Percentiles rank a stretch among this genome's conserved stretches.
Evolutionary conservation across 2,113 vertebrate species (phyloP).

Genomic region (Amphilophus citrinellus): DNA sequence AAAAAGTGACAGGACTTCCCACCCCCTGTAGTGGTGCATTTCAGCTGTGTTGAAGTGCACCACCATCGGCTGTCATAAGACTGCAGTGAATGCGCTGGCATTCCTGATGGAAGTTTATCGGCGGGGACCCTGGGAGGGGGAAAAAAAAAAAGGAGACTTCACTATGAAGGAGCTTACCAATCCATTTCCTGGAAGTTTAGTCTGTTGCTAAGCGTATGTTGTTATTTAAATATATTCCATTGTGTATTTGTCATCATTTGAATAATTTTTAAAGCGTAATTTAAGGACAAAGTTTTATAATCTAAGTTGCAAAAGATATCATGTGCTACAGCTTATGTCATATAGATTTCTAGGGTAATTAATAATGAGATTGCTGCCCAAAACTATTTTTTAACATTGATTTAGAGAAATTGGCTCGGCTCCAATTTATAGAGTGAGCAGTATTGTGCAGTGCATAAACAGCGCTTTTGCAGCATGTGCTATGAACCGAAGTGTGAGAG

Average conservation of each 20-base stretch:
- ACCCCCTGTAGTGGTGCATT: constrained; percentile 83
- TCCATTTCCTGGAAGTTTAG: constrained; percentile 82
- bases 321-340: constrained; percentile 74
- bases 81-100: constrained; percentile 86
- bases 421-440: constrained; percentile 84
- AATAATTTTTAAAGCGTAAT: constrained; percentile 89
- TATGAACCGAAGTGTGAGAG: constrained; percentile 89
- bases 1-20: constrained; percentile 92
- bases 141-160: constrained; percentile 78
- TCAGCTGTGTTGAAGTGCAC: constrained; percentile 88
- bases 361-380: constrained; percentile 85
- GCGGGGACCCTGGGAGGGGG: constrained; percentile 84
- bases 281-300: constrained; percentile 91
- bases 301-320: constrained; percentile 84
- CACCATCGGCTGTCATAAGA: constrained; percentile 84
- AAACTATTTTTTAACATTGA: constrained; percentile 87
- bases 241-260: constrained; percentile 89
- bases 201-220: constrained; percentile 86
- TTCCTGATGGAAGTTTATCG: constrained; percentile 86
- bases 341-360: constrained; percentile 86
- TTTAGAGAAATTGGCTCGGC: constrained; percentile 86
- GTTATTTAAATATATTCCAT: constrained; percentile 86
- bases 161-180: constrained; percentile 77
- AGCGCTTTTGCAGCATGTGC: constrained; percentile 93
- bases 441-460: constrained; percentile 87